These are phyloP conservation scores for Malacoctenus gilli DNA, from an alignment of 2,797 vertebrate species.

Conservation along the genomic window DNA sequence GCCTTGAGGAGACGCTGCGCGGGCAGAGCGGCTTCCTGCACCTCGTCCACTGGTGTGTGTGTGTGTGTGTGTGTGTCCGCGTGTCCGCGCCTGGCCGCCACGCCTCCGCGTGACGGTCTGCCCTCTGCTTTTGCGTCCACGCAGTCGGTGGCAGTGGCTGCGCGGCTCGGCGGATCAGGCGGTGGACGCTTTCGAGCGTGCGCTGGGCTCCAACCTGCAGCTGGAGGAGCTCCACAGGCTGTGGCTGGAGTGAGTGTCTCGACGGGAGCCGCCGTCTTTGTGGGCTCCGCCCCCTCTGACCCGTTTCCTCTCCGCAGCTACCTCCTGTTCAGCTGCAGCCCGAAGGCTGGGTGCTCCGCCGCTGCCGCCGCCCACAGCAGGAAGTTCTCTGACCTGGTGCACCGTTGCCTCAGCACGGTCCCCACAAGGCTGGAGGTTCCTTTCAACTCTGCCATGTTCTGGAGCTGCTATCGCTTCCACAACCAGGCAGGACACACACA, in stretches of 20 bases:
- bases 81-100: no score
- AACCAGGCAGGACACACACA: conserved; percentile 84
- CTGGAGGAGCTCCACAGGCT: conserved; percentile 89
- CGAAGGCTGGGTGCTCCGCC: conserved; percentile 77
- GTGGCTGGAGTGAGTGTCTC: conserved; percentile 93
- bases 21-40: conserved; percentile 89
- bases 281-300: background rate
- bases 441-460: conserved; percentile 91
- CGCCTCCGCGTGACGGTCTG: background rate
- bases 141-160: conserved; percentile 91
- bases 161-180: conserved; percentile 82
- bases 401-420: conserved; percentile 92
- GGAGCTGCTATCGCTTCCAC: conserved; percentile 96
- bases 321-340: conserved; percentile 90
- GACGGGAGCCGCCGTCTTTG: no score
- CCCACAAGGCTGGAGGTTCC: conserved; percentile 89
- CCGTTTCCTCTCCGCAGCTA: conserved; percentile 82
- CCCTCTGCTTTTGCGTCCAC: background rate
- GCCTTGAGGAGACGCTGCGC: conserved; percentile 82
- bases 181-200: conserved; percentile 90
- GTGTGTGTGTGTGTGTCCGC: no score
- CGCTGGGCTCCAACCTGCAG: conserved; percentile 86
- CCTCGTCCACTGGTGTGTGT: conserved; percentile 90
- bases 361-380: conserved; percentile 75
- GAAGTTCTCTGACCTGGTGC: conserved; percentile 90